These are phyloP conservation scores for Nannobrachium achirus DNA, from an alignment of 2,113 vertebrate species.

Conservation along the genomic window DNA sequence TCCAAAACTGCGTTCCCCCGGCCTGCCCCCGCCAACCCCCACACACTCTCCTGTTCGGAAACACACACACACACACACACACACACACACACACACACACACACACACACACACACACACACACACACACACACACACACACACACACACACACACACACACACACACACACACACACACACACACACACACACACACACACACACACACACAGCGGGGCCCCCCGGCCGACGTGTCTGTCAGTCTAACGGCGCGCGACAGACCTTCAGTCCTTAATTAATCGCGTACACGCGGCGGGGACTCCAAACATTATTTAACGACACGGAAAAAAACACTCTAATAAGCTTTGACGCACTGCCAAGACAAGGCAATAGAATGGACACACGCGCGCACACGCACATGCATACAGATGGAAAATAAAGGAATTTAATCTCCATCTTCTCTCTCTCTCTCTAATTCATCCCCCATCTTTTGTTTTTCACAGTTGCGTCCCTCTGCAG, in stretches of 20 bases:
- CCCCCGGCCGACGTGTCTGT: conserved; percentile 65
- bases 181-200: conserved; percentile 8
- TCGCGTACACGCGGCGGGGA: conserved; percentile 74
- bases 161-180: conserved; percentile 9
- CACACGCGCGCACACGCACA: conserved; percentile 15
- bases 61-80: conserved; percentile 46
- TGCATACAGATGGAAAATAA: too few species aligned
- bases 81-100: conserved; percentile 30
- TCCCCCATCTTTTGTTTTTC: too few species aligned
- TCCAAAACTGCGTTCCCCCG: conserved; percentile 65
- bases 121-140: conserved; percentile 13
- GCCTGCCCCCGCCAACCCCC: conserved; percentile 67
- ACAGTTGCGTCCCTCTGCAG: too few species aligned
- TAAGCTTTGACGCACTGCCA: conserved; percentile 79
- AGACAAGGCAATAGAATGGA: conserved; percentile 55
- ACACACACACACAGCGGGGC: conserved; percentile 51
- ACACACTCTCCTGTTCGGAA: background rate
- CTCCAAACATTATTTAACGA: conserved; percentile 80
- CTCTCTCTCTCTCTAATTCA: too few species aligned
- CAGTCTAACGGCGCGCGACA: conserved; percentile 73
- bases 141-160: conserved; percentile 1
- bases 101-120: conserved; percentile 21
- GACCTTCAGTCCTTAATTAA: conserved; percentile 80
- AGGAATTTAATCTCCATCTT: too few species aligned
- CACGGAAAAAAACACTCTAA: conserved; percentile 82